Base-by-base conservation (phyloP, 2,888 invertebrate species). In the Chymomyza caudatula region DNA sequence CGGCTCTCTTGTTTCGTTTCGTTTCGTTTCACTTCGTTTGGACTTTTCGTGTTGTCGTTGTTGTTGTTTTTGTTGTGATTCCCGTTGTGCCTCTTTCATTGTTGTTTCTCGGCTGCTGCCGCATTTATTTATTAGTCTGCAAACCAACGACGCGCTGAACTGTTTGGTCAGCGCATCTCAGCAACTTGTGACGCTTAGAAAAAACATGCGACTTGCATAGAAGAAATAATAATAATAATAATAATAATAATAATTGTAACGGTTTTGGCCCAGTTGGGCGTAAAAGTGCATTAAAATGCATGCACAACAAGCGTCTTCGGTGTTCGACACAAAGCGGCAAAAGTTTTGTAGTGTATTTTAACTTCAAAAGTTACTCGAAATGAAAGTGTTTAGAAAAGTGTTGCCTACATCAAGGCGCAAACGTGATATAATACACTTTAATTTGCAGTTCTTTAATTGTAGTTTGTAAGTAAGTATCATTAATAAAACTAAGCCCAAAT, bases 51-150 rank as follows among this genome's bases (percentile, higher is more conserved):
- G n/a, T 37, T 11, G 37, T 37, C 37, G 44, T 11, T 15, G n/a
- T 11, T 15, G 5, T 51, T 20, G 51, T 51, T 20, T 17, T 17
- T 19, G 49, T 49, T 8, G 5, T 44, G 13, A 11, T 20, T 51
- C 20, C 19, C 20, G 51, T 6, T 47, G 44, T 19, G 15, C n/a
- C 19, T 37, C 11, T 47, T 19, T 19, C 47, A 17, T 47, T 47
- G 47, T 47, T 19, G 47, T 47, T 47, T 47, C 19, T 20, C 51
- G 51, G 20, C 47, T 47, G 47, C 15, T 47, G 47, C 17, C 47
- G 47, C 47, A 17, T 20, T 67, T 71, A 71, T 59, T 71, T 64
- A 67, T 77, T 79, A 83, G 85, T 79, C 85, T 80, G 65, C 60
- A 72, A 65, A 51, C 20, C 19, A 69, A 60, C 77, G 71, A 71